Base-by-base conservation (phyloP, 2,888 invertebrate species). In the Hybos culiciformis region DNA sequence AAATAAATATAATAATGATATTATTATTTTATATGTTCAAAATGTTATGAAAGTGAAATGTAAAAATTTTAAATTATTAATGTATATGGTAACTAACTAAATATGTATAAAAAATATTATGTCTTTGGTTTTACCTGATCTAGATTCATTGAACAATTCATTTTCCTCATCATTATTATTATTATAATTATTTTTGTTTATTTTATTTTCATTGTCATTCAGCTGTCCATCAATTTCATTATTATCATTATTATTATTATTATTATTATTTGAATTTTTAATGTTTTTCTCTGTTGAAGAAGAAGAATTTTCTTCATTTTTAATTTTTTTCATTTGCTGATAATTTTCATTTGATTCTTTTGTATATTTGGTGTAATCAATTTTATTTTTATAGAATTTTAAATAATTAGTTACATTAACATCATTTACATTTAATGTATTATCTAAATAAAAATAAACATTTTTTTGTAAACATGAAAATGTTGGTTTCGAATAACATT, bases 391-490 rank as follows among this genome's bases (percentile, higher is more conserved):
- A 48, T 69, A 75, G 56, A 83, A 75, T 39, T 71, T 68, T 56
- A 80, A 61, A 53, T 79, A 73, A 58, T 77, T 71, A 45, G 78
- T 74, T 15, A 83, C 69, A 51, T 76, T 75, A 15, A 82, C 69
- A 58, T 83, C 80, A 55, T 74, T 75, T 19, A 69, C 68, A 34
- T 75, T 73, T 41, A 87, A 67, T 20, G 76, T 76, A 23, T 74
- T 71, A 51, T 80, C 77, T 48, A 87, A 63, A 55, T 80, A 86
- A n/a, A 71, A 68, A 56, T 80, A 81, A 24, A 85, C 76, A 56
- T 80, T 83, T 54, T 78, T 80, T 55, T 83, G 82, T 43, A 87
- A 77, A 59, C 87, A 87, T 50, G 76, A 74, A 56, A 81, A 70
- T 46, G 80, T 72, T 15, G 82, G 77, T 41, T 71, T 69, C 11